phyloP scores from a whole-genome alignment of 2,888 invertebrate genomes.

The Drosophila nr. medialis region DNA sequence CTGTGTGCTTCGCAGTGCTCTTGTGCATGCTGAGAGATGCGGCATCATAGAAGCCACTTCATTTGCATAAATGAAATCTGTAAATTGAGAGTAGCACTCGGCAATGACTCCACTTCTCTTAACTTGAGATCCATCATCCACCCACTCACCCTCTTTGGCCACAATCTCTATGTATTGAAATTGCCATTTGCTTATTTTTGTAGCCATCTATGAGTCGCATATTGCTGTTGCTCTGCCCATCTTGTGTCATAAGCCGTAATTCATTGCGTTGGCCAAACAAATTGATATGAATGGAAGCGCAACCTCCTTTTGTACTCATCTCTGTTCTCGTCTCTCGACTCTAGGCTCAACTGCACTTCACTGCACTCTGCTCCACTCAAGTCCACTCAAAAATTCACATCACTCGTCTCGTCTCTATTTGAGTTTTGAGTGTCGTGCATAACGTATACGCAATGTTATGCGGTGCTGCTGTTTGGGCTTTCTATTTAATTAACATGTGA shows the following conservation, averaged over 20 bases:
- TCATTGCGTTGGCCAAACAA: slow-evolving; percentile 73
- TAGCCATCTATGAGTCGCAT: slow-evolving; percentile 4
- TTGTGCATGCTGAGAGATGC: slow-evolving; percentile 33
- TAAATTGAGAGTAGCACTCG: slow-evolving; percentile 76
- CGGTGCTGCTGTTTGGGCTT: slow-evolving; percentile 50
- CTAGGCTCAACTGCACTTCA: slow-evolving; percentile 30
- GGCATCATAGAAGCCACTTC: slow-evolving; percentile 74
- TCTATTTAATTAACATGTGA: slow-evolving; percentile 78
- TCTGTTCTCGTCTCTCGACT: neutral
- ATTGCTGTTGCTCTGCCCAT: slow-evolving; percentile 13
- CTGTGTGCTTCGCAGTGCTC: slow-evolving; percentile 11
- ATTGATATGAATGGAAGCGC: slow-evolving; percentile 65
- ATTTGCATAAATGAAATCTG: slow-evolving; percentile 80
- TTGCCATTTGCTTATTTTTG: slow-evolving; percentile 31
- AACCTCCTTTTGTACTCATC: slow-evolving; percentile 21
- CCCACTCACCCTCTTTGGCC: neutral
- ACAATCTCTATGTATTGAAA: slow-evolving; percentile 35
- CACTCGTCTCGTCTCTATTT: slow-evolving; percentile 19
- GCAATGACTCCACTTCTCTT: slow-evolving; percentile 10
- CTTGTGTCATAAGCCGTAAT: slow-evolving; percentile 67
- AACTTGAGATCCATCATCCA: neutral
- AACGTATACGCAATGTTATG: slow-evolving; percentile 56
- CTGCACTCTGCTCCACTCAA: neutral
- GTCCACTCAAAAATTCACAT: neutral
- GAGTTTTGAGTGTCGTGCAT: slow-evolving; percentile 59